A percentile compares a stretch with the other conserved stretches of the same genome.
Evolutionary conservation across 2,797 vertebrate species (phyloP).

Genomic region (Crax fasciolata): DNA sequence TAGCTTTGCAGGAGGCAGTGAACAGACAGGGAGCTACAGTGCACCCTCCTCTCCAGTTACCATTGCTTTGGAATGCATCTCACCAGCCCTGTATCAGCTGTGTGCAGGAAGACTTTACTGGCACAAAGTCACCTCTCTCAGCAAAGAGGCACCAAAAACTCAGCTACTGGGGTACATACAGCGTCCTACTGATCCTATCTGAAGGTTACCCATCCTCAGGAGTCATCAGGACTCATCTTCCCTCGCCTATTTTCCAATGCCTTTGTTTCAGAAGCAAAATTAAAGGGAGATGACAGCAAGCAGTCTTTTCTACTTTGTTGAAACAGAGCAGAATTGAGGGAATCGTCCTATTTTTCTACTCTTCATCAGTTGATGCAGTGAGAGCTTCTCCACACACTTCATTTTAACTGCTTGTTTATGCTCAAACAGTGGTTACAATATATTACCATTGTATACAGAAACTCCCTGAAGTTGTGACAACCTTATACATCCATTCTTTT

Average conservation of each 20-base stretch:
- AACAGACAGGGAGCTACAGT: neutral
- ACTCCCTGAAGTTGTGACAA: neutral
- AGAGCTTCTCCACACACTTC: neutral
- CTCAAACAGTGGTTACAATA: neutral
- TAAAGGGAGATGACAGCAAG: accelerated
- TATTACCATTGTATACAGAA: neutral
- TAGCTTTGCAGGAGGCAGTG: neutral
- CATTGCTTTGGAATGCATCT: neutral
- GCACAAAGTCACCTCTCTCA: neutral
- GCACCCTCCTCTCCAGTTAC: neutral
- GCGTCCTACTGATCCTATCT: accelerated
- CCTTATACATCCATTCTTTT: neutral
- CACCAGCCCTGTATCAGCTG: neutral
- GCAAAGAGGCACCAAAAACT: neutral
- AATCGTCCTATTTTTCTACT: no score
- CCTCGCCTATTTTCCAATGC: neutral
- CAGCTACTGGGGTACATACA: accelerated
- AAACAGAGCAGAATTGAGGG: neutral
- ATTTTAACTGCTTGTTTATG: neutral
- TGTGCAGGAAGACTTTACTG: neutral
- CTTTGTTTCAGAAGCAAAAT: neutral
- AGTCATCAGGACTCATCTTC: neutral
- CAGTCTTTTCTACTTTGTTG: no score
- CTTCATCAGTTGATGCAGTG: neutral
- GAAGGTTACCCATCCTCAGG: neutral